Conservation (phyloP, 1,140 invertebrate species). For the Pantala flavescens region DNA sequence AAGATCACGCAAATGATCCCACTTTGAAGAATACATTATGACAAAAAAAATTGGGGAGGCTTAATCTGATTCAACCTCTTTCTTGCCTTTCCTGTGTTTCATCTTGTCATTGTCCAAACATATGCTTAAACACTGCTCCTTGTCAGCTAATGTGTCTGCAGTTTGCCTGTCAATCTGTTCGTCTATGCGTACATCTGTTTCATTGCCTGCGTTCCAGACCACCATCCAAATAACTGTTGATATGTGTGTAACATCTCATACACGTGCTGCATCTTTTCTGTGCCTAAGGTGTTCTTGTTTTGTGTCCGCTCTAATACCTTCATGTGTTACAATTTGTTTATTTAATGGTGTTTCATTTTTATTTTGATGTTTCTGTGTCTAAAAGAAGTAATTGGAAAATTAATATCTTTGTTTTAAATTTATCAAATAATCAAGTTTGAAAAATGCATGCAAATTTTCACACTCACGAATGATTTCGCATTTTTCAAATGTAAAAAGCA, state of each 20-base stretch:
- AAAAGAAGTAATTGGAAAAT: not conserved
- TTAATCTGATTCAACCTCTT: not conserved
- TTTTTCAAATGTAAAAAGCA: too few species aligned
- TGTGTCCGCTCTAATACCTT: not conserved
- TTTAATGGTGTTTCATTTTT: too few species aligned
- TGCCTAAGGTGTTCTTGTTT: not conserved
- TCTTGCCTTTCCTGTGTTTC: not conserved
- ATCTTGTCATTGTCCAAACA: not conserved
- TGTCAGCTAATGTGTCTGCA: not conserved
- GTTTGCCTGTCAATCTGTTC: not conserved
- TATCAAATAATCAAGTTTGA: too few species aligned
- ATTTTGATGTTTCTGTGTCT: not conserved
- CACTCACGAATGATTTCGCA: too few species aligned
- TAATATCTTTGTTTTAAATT: too few species aligned
- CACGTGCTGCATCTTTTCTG: not conserved
- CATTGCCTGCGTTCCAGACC: not conserved
- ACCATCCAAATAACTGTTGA: not conserved
- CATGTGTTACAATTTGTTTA: not conserved
- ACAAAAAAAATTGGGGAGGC: not conserved
- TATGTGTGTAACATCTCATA: not conserved
- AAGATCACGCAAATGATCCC: too few species aligned
- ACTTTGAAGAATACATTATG: too few species aligned
- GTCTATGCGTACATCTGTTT: constrained; percentile 5
- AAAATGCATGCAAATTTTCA: too few species aligned
- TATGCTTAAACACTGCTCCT: not conserved